Percentiles rank a stretch among this genome's conserved stretches.
Conservation (phyloP, 2,113 vertebrate species). For the Athene cunicularia region DNA sequence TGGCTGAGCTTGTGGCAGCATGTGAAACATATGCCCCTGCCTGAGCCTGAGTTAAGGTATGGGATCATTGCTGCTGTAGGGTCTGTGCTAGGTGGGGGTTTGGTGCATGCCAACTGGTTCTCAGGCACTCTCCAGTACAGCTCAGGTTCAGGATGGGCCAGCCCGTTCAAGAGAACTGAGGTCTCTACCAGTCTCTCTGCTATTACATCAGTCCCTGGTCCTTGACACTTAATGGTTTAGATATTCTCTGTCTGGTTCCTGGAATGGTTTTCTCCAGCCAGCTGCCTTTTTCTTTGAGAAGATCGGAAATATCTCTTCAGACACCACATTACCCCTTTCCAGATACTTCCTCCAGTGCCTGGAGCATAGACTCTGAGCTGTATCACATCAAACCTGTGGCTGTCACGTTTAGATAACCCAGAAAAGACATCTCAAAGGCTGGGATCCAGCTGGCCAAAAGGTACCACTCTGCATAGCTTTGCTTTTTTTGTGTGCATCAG, state of each 20-base stretch:
- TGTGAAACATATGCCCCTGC: not conserved
- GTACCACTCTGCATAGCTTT: not conserved
- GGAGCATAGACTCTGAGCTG: not conserved
- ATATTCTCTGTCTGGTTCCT: not conserved
- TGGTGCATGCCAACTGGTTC: not conserved
- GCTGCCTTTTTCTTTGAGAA: not conserved
- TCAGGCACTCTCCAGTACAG: accelerated
- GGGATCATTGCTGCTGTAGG: not conserved
- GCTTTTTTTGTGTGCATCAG: not conserved
- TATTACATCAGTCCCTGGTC: not conserved
- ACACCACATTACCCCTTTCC: not conserved
- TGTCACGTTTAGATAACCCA: not conserved
- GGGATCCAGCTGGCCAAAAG: not conserved
- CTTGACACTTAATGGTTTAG: accelerated
- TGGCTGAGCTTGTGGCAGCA: not conserved
- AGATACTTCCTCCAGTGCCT: not conserved
- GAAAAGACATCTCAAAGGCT: not conserved
- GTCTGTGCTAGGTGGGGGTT: too few relatives aligned
- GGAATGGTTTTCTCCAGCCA: not conserved
- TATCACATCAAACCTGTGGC: not conserved
- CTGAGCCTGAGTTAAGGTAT: not conserved
- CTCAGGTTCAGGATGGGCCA: not conserved
- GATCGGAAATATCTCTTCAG: not conserved
- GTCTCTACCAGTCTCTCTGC: not conserved
- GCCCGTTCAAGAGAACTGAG: not conserved